These are phyloP conservation scores for Paramisgurnus dabryanus DNA, from an alignment of 2,113 vertebrate species.

Conservation along the genomic window DNA sequence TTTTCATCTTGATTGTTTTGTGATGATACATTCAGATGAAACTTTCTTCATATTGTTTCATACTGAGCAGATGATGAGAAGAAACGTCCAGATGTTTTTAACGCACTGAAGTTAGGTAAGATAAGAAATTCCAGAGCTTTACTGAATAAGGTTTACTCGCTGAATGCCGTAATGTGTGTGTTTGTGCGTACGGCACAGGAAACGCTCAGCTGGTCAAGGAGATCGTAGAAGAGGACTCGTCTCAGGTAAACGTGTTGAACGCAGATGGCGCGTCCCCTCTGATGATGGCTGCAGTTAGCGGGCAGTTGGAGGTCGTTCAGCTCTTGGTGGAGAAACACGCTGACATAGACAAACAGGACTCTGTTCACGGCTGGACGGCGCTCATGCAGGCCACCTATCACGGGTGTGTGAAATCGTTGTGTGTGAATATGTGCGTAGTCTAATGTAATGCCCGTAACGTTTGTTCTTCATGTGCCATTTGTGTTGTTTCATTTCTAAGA, in stretches of 20 bases:
- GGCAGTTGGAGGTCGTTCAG: slow-evolving; percentile 89
- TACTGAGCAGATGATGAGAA: slow-evolving; percentile 86
- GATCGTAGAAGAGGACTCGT: slow-evolving; percentile 88
- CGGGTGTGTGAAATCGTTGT: slow-evolving; percentile 73
- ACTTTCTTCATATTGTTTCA: slow-evolving; percentile 37
- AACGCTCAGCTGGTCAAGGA: slow-evolving; percentile 91
- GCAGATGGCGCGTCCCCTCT: slow-evolving; percentile 91
- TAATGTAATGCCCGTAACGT: not conserved
- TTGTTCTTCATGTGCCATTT: not conserved
- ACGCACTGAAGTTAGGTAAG: slow-evolving; percentile 91
- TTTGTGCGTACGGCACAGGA: slow-evolving; percentile 68
- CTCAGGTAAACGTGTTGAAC: slow-evolving; percentile 89
- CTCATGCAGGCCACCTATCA: slow-evolving; percentile 99
- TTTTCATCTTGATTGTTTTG: not conserved
- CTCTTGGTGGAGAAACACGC: slow-evolving; percentile 89
- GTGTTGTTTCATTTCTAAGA: slow-evolving; percentile 62
- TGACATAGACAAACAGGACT: slow-evolving; percentile 89
- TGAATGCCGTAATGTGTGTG: not conserved
- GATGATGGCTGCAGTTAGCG: slow-evolving; percentile 94
- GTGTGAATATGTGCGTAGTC: not conserved
- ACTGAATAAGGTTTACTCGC: not conserved
- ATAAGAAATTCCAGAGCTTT: not conserved
- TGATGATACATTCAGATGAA: not conserved
- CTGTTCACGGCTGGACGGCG: slow-evolving; percentile 92
- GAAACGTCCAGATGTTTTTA: slow-evolving; percentile 89